Evolutionary conservation across 2,113 vertebrate species (phyloP).

Genomic region (Microcebus murinus): DNA sequence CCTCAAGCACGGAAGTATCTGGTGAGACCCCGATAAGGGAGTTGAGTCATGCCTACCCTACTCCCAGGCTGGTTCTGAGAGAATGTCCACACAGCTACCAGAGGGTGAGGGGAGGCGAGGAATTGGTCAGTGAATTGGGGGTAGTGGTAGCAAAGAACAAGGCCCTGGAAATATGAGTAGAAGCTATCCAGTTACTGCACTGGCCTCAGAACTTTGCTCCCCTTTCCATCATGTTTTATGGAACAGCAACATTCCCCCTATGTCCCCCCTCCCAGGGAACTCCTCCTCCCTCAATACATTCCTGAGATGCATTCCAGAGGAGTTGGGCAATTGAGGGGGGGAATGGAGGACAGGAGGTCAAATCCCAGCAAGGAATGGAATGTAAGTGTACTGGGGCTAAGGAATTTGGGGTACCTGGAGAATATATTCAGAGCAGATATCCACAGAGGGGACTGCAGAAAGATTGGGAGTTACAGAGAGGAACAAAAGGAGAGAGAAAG

Average conservation of each 20-base stretch:
- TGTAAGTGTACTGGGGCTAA: constrained; percentile 55
- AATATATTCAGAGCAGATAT: constrained; percentile 33
- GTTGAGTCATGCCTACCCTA: constrained; percentile 71
- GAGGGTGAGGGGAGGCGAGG: neutral
- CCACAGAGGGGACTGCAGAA: constrained; percentile 13
- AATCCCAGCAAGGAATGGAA: constrained; percentile 82
- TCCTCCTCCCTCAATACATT: constrained; percentile 80
- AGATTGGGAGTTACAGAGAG: neutral
- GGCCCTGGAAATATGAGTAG: neutral
- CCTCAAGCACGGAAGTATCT: constrained; percentile 63
- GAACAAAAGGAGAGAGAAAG: neutral
- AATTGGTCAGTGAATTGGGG: neutral
- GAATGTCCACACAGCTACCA: neutral
- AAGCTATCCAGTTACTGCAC: neutral
- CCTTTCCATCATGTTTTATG: constrained; percentile 39
- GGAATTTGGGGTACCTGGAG: constrained; percentile 64
- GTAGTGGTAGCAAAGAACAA: neutral
- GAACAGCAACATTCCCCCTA: neutral
- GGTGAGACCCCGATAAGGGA: constrained; percentile 77
- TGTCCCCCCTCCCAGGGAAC: constrained; percentile 57
- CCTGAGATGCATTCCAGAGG: constrained; percentile 86
- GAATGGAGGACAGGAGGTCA: constrained; percentile 75
- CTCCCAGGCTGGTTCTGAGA: neutral
- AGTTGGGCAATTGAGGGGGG: constrained; percentile 77
- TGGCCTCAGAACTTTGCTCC: constrained; percentile 26